Percentiles rank a stretch among this genome's conserved stretches.
phyloP scores from a whole-genome alignment of 2,113 vertebrate genomes.

The Sarotherodon lohbergeri region DNA sequence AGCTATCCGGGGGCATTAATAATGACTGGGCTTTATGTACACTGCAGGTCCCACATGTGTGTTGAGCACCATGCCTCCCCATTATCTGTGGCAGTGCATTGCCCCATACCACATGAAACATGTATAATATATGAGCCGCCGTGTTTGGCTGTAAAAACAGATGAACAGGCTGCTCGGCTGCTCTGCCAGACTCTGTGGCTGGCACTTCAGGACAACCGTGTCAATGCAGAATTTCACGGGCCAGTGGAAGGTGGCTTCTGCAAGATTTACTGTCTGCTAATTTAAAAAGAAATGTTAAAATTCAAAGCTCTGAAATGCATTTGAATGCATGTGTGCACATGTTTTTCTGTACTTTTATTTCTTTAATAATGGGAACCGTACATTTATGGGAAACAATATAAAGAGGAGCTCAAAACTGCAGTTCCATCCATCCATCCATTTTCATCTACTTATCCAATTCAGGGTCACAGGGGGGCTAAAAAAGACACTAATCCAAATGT shows the following conservation, averaged over 20 bases:
- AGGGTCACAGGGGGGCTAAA: neutral
- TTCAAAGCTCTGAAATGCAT: neutral
- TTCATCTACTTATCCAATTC: neutral
- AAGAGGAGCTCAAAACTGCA: neutral
- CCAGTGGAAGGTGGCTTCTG: neutral
- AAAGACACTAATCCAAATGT: neutral
- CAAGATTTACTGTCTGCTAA: neutral
- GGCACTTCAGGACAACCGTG: neutral
- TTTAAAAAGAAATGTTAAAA: neutral
- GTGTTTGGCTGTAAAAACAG: conserved; percentile 36
- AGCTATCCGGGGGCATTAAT: conserved; percentile 26
- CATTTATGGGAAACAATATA: neutral
- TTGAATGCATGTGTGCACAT: neutral
- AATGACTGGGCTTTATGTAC: conserved; percentile 13
- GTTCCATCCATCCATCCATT: neutral
- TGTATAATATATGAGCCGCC: conserved; percentile 53
- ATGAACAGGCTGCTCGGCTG: neutral
- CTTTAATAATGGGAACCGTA: neutral
- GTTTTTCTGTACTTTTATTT: neutral
- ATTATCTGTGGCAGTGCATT: conserved; percentile 23
- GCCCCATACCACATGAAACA: conserved; percentile 24
- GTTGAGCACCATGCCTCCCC: neutral
- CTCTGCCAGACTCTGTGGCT: neutral
- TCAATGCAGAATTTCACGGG: neutral
- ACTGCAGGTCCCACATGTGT: conserved; percentile 6